Percentiles rank a stretch among this genome's conserved stretches.
These are phyloP conservation scores for Loriculus beryllinus DNA, from an alignment of 2,797 vertebrate species.

Conservation along the genomic window DNA sequence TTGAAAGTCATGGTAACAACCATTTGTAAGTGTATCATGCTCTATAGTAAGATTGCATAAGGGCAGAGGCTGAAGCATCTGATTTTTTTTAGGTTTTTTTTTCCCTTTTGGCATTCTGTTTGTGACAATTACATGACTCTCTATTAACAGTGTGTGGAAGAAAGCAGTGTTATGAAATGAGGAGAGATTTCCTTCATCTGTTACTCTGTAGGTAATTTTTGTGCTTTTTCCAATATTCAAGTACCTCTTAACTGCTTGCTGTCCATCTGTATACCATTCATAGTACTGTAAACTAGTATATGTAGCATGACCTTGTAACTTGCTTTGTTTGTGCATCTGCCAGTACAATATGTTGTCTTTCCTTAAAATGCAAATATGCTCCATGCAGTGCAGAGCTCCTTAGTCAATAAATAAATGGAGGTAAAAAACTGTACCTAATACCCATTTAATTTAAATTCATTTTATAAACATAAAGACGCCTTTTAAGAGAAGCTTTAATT, in stretches of 20 bases:
- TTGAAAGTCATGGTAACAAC: constrained; percentile 65
- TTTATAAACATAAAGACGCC: constrained; percentile 85
- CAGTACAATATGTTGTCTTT: constrained; percentile 80
- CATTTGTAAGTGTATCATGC: constrained; percentile 34
- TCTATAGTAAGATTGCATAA: constrained; percentile 68
- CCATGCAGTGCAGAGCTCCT: constrained; percentile 72
- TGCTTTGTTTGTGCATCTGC: constrained; percentile 83
- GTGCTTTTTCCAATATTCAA: constrained; percentile 73
- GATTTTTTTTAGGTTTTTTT: constrained; percentile 43
- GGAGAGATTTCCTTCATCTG: constrained; percentile 65
- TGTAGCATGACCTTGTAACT: constrained; percentile 78
- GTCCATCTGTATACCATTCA: constrained; percentile 75
- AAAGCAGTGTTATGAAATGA: constrained; percentile 66
- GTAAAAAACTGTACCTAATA: constrained; percentile 81
- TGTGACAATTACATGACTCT: constrained; percentile 71
- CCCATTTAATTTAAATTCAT: constrained; percentile 85
- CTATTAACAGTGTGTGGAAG: constrained; percentile 70
- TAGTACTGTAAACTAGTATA: constrained; percentile 75
- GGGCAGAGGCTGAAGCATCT: constrained; percentile 59
- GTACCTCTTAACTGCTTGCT: constrained; percentile 73
- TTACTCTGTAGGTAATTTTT: constrained; percentile 74
- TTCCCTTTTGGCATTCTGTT: constrained; percentile 63
- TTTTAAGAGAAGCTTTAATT: constrained; percentile 87
- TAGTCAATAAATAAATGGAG: constrained; percentile 80
- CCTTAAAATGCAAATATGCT: constrained; percentile 80